Conservation (phyloP, 2,797 vertebrate species). For the Helarctos malayanus region DNA sequence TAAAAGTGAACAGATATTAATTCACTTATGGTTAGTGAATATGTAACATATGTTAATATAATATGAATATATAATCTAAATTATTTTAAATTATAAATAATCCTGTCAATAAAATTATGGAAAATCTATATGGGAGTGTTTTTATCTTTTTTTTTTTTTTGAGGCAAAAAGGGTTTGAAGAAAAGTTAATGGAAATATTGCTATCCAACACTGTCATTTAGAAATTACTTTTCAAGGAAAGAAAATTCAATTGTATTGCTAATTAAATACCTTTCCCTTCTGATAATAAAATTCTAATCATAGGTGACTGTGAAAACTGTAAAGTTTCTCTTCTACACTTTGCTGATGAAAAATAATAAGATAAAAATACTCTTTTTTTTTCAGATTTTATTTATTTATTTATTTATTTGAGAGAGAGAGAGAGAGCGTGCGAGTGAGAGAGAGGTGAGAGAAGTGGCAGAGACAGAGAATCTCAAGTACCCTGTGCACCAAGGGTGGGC, state of each 20-base stretch:
- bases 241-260: constrained; percentile 26
- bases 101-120: not conserved
- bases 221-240: constrained; percentile 58
- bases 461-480: not conserved
- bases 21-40: not conserved
- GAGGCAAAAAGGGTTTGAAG: constrained; percentile 39
- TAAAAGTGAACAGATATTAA: constrained; percentile 41
- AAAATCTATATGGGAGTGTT: not conserved
- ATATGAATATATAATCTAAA: not conserved
- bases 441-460: not conserved
- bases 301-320: not conserved
- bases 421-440: accelerated
- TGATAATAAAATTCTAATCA: constrained; percentile 23
- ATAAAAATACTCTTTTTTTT: not conserved
- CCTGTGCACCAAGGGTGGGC: not conserved
- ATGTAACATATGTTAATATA: not conserved
- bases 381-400: not conserved
- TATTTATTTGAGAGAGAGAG: not conserved
- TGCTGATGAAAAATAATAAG: constrained; percentile 9
- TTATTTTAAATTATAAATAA: constrained; percentile 22
- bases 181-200: constrained; percentile 7
- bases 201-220: constrained; percentile 10
- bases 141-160: not conserved
- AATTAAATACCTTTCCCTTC: constrained; percentile 39
- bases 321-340: not conserved